These are phyloP conservation scores for Hystrix brachyura DNA, from an alignment of 2,113 vertebrate species.

Conservation along the genomic window DNA sequence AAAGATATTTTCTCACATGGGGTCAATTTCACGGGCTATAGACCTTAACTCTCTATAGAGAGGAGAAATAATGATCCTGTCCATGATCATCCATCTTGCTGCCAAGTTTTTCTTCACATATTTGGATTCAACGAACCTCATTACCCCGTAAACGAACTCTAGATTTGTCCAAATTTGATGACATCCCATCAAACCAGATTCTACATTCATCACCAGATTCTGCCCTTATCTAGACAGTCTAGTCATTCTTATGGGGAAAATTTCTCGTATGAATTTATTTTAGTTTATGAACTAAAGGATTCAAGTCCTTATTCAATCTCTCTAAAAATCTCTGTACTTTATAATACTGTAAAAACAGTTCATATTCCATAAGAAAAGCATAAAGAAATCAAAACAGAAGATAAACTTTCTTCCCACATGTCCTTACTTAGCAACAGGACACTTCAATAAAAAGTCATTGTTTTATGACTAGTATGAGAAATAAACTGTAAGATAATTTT, in stretches of 20 bases:
- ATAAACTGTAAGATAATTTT: neutral
- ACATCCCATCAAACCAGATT: neutral
- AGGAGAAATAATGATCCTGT: neutral
- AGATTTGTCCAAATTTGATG: neutral
- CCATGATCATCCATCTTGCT: neutral
- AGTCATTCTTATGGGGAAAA: neutral
- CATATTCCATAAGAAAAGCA: neutral
- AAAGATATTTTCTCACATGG: too few species aligned
- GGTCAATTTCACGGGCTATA: too few species aligned
- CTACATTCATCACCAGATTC: neutral
- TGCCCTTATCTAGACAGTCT: neutral
- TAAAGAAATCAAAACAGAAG: neutral
- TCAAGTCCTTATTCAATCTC: neutral
- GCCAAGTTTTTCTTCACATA: neutral
- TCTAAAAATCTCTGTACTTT: neutral
- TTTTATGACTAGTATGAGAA: neutral
- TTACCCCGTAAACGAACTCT: neutral
- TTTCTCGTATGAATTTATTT: neutral
- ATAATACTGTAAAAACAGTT: neutral
- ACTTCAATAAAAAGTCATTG: neutral
- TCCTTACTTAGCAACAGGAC: neutral
- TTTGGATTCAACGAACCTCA: neutral
- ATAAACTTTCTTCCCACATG: neutral
- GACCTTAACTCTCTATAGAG: neutral
- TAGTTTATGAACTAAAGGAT: neutral